These are phyloP conservation scores for Ammospiza nelsoni DNA, from an alignment of 2,113 vertebrate species.

Conservation along the genomic window DNA sequence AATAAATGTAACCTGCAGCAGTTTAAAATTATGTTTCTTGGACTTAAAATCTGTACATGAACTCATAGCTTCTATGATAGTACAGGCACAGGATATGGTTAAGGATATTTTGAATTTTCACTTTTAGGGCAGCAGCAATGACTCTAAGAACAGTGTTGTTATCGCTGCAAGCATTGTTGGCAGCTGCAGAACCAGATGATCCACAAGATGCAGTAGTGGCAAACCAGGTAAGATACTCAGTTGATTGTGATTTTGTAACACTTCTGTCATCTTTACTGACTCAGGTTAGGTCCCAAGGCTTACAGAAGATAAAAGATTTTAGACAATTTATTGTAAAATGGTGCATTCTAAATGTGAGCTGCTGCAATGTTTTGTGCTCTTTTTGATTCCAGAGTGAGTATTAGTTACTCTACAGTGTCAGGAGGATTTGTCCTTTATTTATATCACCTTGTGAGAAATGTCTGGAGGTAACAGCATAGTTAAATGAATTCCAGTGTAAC, in stretches of 20 bases:
- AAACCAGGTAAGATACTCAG: constrained; percentile 85
- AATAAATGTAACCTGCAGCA: not conserved
- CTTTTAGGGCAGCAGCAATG: constrained; percentile 95
- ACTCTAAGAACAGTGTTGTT: constrained; percentile 95
- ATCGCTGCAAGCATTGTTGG: constrained; percentile 94
- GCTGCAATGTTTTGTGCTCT: not conserved
- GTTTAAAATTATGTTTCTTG: not conserved
- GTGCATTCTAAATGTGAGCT: not conserved
- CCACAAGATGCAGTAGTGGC: constrained; percentile 98
- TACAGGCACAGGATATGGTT: not conserved
- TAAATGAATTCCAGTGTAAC: not conserved
- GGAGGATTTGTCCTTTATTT: not conserved
- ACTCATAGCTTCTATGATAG: not conserved
- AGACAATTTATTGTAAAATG: not conserved
- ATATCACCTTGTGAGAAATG: not conserved
- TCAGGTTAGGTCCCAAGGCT: not conserved
- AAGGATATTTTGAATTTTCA: constrained; percentile 17
- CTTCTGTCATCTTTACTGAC: not conserved
- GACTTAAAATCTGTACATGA: not conserved
- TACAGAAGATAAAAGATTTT: not conserved
- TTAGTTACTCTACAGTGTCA: not conserved
- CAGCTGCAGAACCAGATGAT: constrained; percentile 96
- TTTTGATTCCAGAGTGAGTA: not conserved
- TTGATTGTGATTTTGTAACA: not conserved
- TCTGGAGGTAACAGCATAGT: not conserved